Percentiles rank a stretch among this genome's conserved stretches.
These are phyloP conservation scores for Corythornis leucogaster DNA, from an alignment of 2,797 vertebrate genomes.

Conservation along the genomic window DNA sequence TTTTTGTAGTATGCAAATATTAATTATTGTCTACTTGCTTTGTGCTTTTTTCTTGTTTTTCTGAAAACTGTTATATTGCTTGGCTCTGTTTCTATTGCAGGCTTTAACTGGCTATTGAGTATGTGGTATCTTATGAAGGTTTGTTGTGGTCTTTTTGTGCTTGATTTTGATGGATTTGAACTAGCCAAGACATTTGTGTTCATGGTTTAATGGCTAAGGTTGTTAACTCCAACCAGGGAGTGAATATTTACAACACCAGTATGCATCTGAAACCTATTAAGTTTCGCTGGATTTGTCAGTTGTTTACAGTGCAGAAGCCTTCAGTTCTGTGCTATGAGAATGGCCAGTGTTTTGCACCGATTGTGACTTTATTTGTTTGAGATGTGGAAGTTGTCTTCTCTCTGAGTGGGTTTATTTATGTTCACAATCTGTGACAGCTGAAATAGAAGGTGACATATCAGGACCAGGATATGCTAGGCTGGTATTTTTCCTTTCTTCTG, in stretches of 20 bases:
- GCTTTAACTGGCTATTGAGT: background rate
- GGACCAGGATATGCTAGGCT: background rate
- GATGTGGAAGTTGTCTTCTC: background rate
- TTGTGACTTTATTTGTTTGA: background rate
- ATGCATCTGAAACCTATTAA: background rate
- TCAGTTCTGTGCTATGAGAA: background rate
- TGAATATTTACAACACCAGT: background rate
- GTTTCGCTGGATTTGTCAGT: background rate
- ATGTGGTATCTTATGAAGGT: background rate
- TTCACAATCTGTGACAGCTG: background rate
- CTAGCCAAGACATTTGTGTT: background rate
- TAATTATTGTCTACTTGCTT: background rate
- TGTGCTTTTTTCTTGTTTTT: background rate
- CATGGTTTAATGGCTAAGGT: background rate
- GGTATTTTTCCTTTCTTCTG: background rate
- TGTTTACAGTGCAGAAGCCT: background rate
- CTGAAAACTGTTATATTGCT: background rate
- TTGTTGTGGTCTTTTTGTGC: background rate
- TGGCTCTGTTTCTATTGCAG: background rate
- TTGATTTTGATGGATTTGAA: background rate
- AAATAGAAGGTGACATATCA: background rate
- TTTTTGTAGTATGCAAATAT: background rate
- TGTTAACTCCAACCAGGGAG: fast-evolving
- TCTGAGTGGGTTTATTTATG: background rate
- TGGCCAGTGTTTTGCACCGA: background rate